Evolutionary conservation across 64 coral and sea anemone genomes (phyloP).

Genomic region (Pachyseris speciosa): DNA sequence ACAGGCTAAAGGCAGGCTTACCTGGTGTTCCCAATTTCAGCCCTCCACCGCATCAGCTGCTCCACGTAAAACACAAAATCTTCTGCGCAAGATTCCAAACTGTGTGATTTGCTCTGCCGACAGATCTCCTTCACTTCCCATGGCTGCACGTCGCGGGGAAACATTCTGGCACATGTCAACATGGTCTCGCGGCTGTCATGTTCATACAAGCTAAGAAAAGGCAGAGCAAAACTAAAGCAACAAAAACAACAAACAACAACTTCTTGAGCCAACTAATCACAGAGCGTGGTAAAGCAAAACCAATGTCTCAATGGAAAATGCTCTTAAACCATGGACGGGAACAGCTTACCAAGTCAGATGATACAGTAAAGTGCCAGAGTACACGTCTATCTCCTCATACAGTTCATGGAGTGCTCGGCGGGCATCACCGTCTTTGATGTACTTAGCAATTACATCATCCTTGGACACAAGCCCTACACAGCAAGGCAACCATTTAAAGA

Average conservation of each 20-base stretch:
- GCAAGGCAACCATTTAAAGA: neutral
- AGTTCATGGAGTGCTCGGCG: conserved; percentile 79
- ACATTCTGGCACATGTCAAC: conserved; percentile 86
- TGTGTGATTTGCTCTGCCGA: conserved; percentile 42
- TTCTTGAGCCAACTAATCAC: too few relatives aligned
- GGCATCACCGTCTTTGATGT: conserved; percentile 61
- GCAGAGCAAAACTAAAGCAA: neutral
- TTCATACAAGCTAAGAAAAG: conserved; percentile 60
- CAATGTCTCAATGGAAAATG: neutral
- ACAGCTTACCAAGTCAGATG: conserved; percentile 70
- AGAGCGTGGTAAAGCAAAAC: neutral
- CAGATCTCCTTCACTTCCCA: conserved; percentile 91
- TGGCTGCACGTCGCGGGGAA: conserved; percentile 73
- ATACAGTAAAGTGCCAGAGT: conserved; percentile 33
- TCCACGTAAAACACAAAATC: conserved; percentile 86
- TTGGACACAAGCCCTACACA: conserved; percentile 10
- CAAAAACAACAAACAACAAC: too few relatives aligned
- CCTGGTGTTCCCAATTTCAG: conserved; percentile 65
- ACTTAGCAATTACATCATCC: conserved; percentile 36
- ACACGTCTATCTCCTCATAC: conserved; percentile 72
- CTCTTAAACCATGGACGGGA: too few relatives aligned
- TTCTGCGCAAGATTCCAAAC: conserved; percentile 46
- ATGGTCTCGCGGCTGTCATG: conserved; percentile 75
- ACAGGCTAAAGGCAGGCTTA: neutral
- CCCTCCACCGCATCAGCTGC: conserved; percentile 79